These are phyloP conservation scores for Dolomedes plantarius DNA, from an alignment of 2,888 invertebrate genomes.

Conservation along the genomic window DNA sequence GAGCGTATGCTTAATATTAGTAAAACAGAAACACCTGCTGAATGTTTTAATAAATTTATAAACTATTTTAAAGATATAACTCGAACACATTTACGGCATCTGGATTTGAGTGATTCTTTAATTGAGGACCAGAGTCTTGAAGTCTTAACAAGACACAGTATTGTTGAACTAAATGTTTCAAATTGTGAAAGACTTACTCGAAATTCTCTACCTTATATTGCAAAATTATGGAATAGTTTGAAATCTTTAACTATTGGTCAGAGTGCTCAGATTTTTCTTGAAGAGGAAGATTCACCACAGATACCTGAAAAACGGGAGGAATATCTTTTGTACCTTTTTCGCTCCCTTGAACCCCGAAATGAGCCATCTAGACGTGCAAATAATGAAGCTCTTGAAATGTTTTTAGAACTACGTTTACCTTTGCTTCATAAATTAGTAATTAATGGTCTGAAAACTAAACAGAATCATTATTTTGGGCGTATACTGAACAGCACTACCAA, in stretches of 20 bases:
- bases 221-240: constrained; percentile 71
- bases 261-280: constrained; percentile 43
- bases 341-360: neutral
- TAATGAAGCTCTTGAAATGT: constrained; percentile 78
- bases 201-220: constrained; percentile 82
- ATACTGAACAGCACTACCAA: constrained; percentile 81
- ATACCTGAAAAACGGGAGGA: constrained; percentile 4
- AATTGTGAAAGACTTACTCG: constrained; percentile 84
- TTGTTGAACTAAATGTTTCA: constrained; percentile 85
- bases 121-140: constrained; percentile 85
- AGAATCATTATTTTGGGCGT: constrained; percentile 77
- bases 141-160: constrained; percentile 84
- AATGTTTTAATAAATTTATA: constrained; percentile 81
- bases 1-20: constrained; percentile 81
- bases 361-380: constrained; percentile 45
- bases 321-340: constrained; percentile 21
- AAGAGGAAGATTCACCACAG: neutral
- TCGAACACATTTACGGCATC: constrained; percentile 83
- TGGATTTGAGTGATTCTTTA: constrained; percentile 84
- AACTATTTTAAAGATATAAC: constrained; percentile 84
- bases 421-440: constrained; percentile 81
- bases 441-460: constrained; percentile 77
- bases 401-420: constrained; percentile 76
- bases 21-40: constrained; percentile 76
- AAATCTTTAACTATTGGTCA: constrained; percentile 50